Percentiles rank a stretch among this genome's conserved stretches.
These are phyloP conservation scores for Syngnathoides biaculeatus DNA, from an alignment of 2,113 vertebrate species.

Conservation along the genomic window DNA sequence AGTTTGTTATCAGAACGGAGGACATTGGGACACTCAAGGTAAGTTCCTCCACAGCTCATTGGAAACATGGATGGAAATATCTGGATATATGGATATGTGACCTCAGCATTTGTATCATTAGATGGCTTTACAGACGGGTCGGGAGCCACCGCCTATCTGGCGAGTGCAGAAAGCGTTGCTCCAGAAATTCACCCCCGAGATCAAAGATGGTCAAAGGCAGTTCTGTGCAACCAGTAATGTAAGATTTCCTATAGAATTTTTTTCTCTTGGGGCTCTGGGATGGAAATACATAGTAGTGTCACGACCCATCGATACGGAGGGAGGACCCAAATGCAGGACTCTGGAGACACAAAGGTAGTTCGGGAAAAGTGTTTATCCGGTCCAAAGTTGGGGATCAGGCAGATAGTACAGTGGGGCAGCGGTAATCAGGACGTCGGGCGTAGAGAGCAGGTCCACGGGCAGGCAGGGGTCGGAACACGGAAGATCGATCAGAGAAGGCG, in stretches of 20 bases:
- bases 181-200: conserved; percentile 87
- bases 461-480: too few relatives aligned
- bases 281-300: too few relatives aligned
- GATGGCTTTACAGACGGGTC: conserved; percentile 83
- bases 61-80: background rate
- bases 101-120: conserved; percentile 36
- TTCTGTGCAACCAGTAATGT: conserved; percentile 89
- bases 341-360: too few relatives aligned
- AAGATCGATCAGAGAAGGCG: too few relatives aligned
- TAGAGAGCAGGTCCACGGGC: too few relatives aligned
- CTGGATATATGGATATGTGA: background rate
- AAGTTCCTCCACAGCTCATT: background rate
- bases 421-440: too few relatives aligned
- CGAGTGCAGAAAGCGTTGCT: conserved; percentile 86
- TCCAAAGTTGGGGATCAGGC: too few relatives aligned
- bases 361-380: too few relatives aligned
- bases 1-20: conserved; percentile 86
- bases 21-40: conserved; percentile 87
- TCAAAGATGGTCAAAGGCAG: conserved; percentile 85
- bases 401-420: too few relatives aligned
- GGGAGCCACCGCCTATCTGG: conserved; percentile 86
- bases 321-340: too few relatives aligned
- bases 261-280: background rate
- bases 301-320: too few relatives aligned
- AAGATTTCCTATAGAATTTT: conserved; percentile 45